Percentiles rank a stretch among this genome's conserved stretches.
Conservation (phyloP, 2,113 vertebrate species). For the Oncorhynchus mykiss region DNA sequence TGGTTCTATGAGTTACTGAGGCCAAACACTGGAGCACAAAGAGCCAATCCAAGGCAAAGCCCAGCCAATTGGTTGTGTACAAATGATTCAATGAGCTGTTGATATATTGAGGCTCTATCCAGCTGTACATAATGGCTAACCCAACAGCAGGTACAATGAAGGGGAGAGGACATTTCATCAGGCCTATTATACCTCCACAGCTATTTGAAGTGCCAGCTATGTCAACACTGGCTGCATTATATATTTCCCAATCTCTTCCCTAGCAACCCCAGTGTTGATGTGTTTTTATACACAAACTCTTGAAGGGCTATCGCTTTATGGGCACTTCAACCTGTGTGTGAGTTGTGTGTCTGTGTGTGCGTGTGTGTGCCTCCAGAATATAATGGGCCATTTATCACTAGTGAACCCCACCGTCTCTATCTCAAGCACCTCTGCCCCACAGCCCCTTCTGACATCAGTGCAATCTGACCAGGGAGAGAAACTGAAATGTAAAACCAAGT, state of each 20-base stretch:
- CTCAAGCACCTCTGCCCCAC: neutral
- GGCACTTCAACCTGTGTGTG: neutral
- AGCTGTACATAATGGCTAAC: conserved; percentile 19
- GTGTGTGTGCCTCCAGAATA: neutral
- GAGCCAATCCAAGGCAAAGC: conserved; percentile 1
- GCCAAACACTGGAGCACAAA: neutral
- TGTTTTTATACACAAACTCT: conserved; percentile 14
- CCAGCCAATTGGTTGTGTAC: neutral
- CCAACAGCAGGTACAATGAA: conserved; percentile 23
- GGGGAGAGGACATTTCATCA: conserved; percentile 5
- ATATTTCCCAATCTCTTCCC: conserved; percentile 17
- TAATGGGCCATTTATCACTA: conserved; percentile 5
- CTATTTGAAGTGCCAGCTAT: conserved; percentile 36
- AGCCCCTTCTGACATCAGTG: conserved; percentile 17
- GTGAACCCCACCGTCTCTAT: conserved; percentile 5
- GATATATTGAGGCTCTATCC: conserved; percentile 34
- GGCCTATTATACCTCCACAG: conserved; percentile 21
- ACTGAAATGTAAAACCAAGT: conserved; percentile 48
- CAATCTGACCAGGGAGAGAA: conserved; percentile 47
- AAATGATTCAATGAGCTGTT: conserved; percentile 45
- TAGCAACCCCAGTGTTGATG: conserved; percentile 18
- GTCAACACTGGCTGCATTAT: conserved; percentile 33
- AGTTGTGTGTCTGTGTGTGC: neutral
- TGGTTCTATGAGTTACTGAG: neutral
- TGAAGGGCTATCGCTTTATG: conserved; percentile 5